Conservation (phyloP, 2,113 vertebrate species). For the Pholis gunnellus region DNA sequence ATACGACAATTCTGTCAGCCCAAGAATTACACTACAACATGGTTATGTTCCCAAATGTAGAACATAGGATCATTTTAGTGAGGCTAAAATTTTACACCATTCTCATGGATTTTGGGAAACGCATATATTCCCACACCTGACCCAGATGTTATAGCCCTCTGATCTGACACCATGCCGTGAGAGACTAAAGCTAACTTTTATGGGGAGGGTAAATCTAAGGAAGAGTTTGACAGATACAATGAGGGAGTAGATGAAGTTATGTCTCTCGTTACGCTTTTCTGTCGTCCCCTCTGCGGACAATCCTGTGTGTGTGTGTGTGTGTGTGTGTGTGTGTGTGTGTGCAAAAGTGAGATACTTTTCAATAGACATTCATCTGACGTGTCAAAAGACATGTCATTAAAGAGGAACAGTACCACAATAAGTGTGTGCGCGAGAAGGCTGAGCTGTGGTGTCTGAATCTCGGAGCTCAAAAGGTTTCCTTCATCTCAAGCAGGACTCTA, state of each 20-base stretch:
- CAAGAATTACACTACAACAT: background rate
- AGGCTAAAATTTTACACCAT: background rate
- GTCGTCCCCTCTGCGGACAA: conserved; percentile 33
- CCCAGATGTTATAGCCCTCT: conserved; percentile 42
- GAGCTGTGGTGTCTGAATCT: conserved; percentile 48
- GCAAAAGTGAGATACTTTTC: conserved; percentile 26
- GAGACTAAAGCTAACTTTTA: conserved; percentile 10
- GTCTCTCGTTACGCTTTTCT: conserved; percentile 22
- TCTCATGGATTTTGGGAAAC: background rate
- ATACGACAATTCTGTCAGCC: background rate
- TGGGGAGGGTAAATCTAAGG: conserved; percentile 15
- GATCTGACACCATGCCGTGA: conserved; percentile 35
- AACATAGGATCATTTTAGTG: background rate
- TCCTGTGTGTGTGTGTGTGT: background rate
- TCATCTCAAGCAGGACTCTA: conserved; percentile 74
- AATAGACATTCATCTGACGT: conserved; percentile 32
- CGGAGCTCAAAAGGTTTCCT: conserved; percentile 79
- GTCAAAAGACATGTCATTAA: conserved; percentile 46
- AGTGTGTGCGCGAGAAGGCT: conserved; percentile 46
- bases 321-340: background rate
- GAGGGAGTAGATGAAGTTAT: conserved; percentile 8
- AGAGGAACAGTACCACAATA: conserved; percentile 8
- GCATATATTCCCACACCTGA: conserved; percentile 5
- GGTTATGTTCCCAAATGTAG: background rate
- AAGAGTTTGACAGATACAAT: conserved; percentile 24